phyloP scores from a whole-genome alignment of 2,113 vertebrate species.

The Pygathrix nemaeus region DNA sequence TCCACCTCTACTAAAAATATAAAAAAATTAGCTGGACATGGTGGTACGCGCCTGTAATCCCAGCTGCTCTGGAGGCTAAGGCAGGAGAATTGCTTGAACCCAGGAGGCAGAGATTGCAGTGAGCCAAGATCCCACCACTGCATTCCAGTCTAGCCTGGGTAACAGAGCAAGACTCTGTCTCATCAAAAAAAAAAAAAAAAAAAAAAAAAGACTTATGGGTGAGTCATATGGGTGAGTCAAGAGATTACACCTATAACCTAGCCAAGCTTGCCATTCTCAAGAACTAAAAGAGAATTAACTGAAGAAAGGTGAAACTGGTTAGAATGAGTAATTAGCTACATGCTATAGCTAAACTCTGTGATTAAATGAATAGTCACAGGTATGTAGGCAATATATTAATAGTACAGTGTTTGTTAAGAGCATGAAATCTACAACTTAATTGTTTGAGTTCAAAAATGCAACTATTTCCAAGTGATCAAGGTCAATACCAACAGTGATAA shows the following conservation, averaged over 20 bases:
- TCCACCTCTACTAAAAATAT: no score
- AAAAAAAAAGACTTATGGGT: no score
- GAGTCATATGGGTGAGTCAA: not conserved
- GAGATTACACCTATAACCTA: not conserved
- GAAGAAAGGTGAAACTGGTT: not conserved
- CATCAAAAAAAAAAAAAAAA: no score
- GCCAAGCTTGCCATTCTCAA: not conserved
- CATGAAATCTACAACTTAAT: not conserved
- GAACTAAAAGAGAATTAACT: conserved; percentile 28
- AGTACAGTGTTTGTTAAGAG: not conserved
- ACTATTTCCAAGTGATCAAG: conserved; percentile 6
- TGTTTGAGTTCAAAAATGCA: not conserved
- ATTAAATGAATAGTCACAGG: not conserved
- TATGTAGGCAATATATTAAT: not conserved
- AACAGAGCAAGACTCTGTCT: no score
- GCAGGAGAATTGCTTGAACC: no score
- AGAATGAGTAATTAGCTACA: conserved; percentile 33
- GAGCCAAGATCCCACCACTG: no score
- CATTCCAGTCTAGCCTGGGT: no score
- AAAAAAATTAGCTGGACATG: no score
- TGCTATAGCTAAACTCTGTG: not conserved
- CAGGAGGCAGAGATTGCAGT: no score
- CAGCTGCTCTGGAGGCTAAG: no score
- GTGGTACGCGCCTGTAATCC: no score
- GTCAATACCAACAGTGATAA: not conserved